A percentile compares a stretch with the other conserved stretches of the same genome.
phyloP scores from a whole-genome alignment of 1,140 invertebrate species.

The Leptopilina boulardi region DNA sequence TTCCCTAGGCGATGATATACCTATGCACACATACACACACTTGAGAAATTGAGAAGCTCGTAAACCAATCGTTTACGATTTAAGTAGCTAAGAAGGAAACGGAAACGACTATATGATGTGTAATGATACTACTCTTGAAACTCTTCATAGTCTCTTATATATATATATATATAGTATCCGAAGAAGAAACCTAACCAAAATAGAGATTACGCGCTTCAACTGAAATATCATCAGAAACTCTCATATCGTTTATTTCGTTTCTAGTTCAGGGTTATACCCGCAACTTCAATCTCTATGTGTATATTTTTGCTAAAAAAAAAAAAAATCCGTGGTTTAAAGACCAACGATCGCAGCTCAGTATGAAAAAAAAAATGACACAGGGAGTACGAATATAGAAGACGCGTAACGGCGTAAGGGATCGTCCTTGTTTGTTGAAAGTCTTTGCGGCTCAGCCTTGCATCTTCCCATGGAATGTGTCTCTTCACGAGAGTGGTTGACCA shows the following conservation, averaged over 20 bases:
- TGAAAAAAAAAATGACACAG: background rate
- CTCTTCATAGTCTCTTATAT: background rate
- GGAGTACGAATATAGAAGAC: slow-evolving; percentile 13
- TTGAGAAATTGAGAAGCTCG: slow-evolving; percentile 17
- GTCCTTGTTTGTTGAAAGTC: slow-evolving; percentile 28
- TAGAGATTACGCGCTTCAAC: slow-evolving; percentile 6
- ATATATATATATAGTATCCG: background rate
- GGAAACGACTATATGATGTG: slow-evolving; percentile 29
- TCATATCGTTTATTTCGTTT: slow-evolving; percentile 12
- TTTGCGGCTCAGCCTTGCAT: slow-evolving; percentile 22
- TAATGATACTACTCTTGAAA: slow-evolving; percentile 9
- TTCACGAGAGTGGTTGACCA: slow-evolving; percentile 5
- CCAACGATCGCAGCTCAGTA: background rate
- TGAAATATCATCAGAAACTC: slow-evolving; percentile 11
- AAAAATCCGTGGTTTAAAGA: background rate
- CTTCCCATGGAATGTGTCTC: slow-evolving; percentile 20
- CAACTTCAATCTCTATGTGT: slow-evolving; percentile 9
- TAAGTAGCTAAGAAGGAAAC: slow-evolving; percentile 31
- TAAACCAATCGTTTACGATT: slow-evolving; percentile 29
- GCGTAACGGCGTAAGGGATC: slow-evolving; percentile 6
- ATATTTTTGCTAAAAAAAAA: background rate
- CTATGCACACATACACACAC: no score
- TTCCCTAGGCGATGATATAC: slow-evolving; percentile 3
- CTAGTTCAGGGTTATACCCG: background rate
- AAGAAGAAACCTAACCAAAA: background rate